A percentile compares a stretch with the other conserved stretches of the same genome.
Conservation (phyloP, 2,797 vertebrate species). For the Tangara arthus region DNA sequence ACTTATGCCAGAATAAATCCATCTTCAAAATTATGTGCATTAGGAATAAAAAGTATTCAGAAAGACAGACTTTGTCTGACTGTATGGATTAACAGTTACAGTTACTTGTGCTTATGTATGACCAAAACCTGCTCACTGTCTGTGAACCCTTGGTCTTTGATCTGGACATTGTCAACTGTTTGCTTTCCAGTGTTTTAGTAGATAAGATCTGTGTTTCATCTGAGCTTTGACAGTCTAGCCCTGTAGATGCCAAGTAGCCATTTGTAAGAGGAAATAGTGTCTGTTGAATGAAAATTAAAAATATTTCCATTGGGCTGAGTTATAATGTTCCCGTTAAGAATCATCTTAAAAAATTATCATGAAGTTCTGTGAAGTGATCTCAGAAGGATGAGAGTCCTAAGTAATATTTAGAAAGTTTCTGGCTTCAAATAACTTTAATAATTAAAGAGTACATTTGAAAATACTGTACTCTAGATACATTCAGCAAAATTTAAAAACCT, state of each 20-base stretch:
- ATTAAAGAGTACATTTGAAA: background rate
- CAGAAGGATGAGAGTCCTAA: background rate
- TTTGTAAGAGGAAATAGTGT: background rate
- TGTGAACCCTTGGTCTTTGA: slow-evolving; percentile 23
- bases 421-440: background rate
- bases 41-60: slow-evolving; percentile 13
- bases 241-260: background rate
- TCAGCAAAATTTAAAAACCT: background rate
- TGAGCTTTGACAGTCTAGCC: background rate
- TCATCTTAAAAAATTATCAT: background rate
- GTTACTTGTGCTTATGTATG: background rate
- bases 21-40: slow-evolving; percentile 47
- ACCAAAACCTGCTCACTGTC: slow-evolving; percentile 39
- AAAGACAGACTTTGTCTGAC: slow-evolving; percentile 50
- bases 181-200: slow-evolving; percentile 49
- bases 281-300: background rate
- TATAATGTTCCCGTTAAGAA: background rate
- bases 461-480: background rate
- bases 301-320: background rate
- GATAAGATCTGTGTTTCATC: background rate
- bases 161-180: slow-evolving; percentile 15
- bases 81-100: slow-evolving; percentile 45
- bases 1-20: slow-evolving; percentile 50
- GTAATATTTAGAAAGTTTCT: background rate
- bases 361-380: background rate